Evolutionary conservation across 2,888 invertebrate genomes (phyloP).

Genomic region (Lacanobia wlatinum): DNA sequence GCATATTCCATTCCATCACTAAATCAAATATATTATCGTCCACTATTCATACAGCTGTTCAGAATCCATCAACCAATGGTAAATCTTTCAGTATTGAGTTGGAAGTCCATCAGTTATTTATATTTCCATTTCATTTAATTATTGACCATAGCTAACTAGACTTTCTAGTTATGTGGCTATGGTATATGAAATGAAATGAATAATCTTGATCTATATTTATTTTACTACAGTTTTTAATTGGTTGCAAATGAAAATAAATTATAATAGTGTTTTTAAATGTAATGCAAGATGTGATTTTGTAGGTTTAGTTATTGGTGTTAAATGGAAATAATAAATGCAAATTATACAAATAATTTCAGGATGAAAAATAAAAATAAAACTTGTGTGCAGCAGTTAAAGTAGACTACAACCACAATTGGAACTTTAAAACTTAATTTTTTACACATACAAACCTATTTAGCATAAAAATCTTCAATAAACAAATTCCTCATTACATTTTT

Average conservation of each 20-base stretch:
- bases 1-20: slow-evolving; percentile 8
- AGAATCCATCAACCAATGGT: slow-evolving; percentile 10
- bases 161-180: neutral
- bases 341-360: too few species aligned
- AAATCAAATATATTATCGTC: slow-evolving; percentile 26
- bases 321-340: too few species aligned
- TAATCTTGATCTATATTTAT: slow-evolving; percentile 11
- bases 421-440: too few species aligned
- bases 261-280: neutral
- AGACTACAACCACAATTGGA: too few species aligned
- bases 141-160: slow-evolving; percentile 20
- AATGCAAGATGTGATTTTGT: neutral
- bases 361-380: too few species aligned
- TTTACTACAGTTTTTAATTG: neutral
- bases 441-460: too few species aligned
- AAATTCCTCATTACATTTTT: too few species aligned
- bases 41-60: slow-evolving; percentile 37
- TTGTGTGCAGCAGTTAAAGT: too few species aligned
- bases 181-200: slow-evolving; percentile 1
- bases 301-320: neutral
- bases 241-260: neutral
- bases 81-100: slow-evolving; percentile 29
- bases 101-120: slow-evolving; percentile 28
- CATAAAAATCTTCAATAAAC: too few species aligned
- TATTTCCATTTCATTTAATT: slow-evolving; percentile 34